phyloP scores from a whole-genome alignment of 2,797 vertebrate species.

The Poecile montanus region DNA sequence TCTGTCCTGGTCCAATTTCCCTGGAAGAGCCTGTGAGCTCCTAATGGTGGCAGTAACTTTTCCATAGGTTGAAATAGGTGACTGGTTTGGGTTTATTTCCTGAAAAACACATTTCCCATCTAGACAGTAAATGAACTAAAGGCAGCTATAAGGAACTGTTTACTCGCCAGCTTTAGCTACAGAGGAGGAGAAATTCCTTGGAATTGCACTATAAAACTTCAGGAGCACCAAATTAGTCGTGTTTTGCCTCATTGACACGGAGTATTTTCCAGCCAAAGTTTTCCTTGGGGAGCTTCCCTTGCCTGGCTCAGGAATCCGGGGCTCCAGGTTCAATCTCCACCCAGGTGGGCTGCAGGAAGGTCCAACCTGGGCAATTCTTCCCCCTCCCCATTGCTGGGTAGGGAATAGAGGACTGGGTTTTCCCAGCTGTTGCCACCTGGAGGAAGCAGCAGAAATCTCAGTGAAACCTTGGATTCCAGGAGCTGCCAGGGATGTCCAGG shows the following conservation, averaged over 20 bases:
- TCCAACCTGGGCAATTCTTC: background rate
- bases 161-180: background rate
- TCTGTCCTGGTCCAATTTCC: background rate
- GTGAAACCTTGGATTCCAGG: background rate
- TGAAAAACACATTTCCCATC: background rate
- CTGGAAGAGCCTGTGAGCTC: background rate
- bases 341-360: background rate
- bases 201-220: background rate
- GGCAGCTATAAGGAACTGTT: background rate
- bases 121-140: background rate
- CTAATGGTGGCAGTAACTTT: background rate
- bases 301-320: background rate
- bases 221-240: background rate
- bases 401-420: background rate
- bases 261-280: background rate
- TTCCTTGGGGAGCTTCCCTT: background rate
- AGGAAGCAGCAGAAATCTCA: background rate
- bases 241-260: background rate
- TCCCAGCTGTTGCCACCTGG: background rate
- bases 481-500: background rate
- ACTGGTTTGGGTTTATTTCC: background rate
- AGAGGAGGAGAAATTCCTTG: background rate
- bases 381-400: fast-evolving
- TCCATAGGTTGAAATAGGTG: background rate
- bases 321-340: background rate